These are phyloP conservation scores for Dryoscopus gambensis DNA, from an alignment of 2,113 vertebrate species.

Conservation along the genomic window DNA sequence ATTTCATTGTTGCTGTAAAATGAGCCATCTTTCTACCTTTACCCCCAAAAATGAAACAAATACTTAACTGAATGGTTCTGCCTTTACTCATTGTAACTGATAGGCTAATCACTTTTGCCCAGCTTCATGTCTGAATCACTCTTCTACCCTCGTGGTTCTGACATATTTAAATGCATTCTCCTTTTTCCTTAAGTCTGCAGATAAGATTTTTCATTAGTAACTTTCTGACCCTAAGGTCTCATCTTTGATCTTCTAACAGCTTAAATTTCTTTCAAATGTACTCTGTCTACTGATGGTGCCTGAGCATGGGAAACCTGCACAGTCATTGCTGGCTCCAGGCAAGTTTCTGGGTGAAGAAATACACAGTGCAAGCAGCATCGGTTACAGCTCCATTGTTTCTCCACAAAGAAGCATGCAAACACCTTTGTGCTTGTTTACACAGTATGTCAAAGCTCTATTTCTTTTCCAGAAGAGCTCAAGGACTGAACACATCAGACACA, in stretches of 20 bases:
- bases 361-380: not conserved
- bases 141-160: not conserved
- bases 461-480: not conserved
- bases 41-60: not conserved
- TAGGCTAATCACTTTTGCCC: not conserved
- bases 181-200: not conserved
- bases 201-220: not conserved
- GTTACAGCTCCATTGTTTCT: slow-evolving; percentile 47
- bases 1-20: not conserved
- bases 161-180: not conserved
- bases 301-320: not conserved
- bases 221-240: not conserved
- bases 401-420: slow-evolving; percentile 23
- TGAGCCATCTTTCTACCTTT: not conserved
- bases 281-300: not conserved
- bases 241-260: not conserved
- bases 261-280: not conserved
- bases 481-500: not conserved
- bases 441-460: not conserved
- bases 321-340: not conserved
- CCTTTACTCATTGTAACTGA: not conserved
- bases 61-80: not conserved
- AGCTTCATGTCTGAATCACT: not conserved
- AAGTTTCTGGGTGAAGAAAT: slow-evolving; percentile 1
- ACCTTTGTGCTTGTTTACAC: slow-evolving; percentile 1